Evolutionary conservation across 2,888 invertebrate genomes (phyloP), one percentile per base, ranked within the genome.

Genomic region (Azorinus chamasolen): DNA sequence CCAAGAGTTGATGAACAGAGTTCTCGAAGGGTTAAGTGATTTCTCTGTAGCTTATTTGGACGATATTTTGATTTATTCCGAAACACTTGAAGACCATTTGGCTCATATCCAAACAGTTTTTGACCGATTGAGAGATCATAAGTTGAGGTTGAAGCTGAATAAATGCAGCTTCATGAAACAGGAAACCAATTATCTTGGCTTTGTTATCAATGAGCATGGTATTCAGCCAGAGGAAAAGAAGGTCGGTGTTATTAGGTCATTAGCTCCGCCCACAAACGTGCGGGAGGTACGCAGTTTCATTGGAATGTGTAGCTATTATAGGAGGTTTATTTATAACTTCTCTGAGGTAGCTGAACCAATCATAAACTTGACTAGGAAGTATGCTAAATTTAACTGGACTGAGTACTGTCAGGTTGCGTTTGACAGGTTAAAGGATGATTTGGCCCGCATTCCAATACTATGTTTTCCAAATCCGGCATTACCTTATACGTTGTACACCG

Each of bases 41-140:
- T 84, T 82, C 55, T 48, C 51, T 37, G 50, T 41, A 12, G 57
- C 20, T 43, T 81, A 83, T 45, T 37, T 81, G 1, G 80, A 83
- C 45, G 76, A 82, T 25, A 72, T 82, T n/a, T 20, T 82, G 1
- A 66, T 83, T 8, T 77, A 66, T 22, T 58, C 50, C 48, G 6
- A 27, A 22, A 64, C 61, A 6, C 10, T 55, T 18, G 12, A 39
- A 37, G 39, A 55, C 22, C 37, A 55, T 14, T 18, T 55, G 20
- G 3, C 1, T 6, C 55, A 55, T n/a, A 39, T 55, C 3, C 37
- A 55, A 55, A n/a, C 12, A 6, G 22, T 37, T 5, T 39, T 55
- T 14, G 39, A 55, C 14, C 32, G 37, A 5, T 18, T 39, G 8
- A 12, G n/a, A 39, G 3, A 1, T 8, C 39, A 55, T 20, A 37